phyloP scores from a whole-genome alignment of 1,140 invertebrate genomes.

The Drusus annulatus region DNA sequence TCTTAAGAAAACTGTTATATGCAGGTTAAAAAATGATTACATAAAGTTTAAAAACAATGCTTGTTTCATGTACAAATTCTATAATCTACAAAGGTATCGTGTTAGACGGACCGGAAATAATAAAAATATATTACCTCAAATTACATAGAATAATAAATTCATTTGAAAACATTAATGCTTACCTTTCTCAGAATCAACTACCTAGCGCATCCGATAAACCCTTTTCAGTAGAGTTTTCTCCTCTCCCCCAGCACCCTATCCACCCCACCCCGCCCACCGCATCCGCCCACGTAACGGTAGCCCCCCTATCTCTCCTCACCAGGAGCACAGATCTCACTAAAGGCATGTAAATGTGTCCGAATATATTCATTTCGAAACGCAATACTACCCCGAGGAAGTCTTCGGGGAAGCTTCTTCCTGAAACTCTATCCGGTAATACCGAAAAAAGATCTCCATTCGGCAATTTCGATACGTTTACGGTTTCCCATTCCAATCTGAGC shows the following conservation, averaged over 20 bases:
- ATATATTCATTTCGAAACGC: constrained; percentile 35
- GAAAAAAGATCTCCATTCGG: constrained; percentile 7
- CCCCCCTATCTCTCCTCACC: constrained; percentile 15
- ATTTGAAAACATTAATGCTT: constrained; percentile 9
- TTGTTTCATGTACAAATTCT: no score
- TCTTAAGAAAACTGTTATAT: no score
- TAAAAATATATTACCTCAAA: neutral
- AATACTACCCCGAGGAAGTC: constrained; percentile 14
- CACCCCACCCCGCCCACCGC: no score
- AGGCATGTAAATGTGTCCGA: constrained; percentile 37
- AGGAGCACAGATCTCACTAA: constrained; percentile 18
- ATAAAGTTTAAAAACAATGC: no score
- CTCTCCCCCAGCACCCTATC: neutral
- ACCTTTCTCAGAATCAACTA: constrained; percentile 46
- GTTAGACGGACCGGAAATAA: no score
- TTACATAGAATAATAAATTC: neutral
- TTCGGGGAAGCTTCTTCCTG: constrained; percentile 2
- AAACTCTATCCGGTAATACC: constrained; percentile 7
- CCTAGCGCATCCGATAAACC: constrained; percentile 56
- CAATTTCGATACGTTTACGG: constrained; percentile 22
- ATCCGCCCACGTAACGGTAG: neutral
- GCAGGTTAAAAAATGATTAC: no score
- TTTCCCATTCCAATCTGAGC: constrained; percentile 21
- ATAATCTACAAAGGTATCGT: no score
- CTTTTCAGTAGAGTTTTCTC: constrained; percentile 41